Base-by-base conservation (phyloP, 2,888 invertebrate genomes). In the Lathronympha strigana region DNA sequence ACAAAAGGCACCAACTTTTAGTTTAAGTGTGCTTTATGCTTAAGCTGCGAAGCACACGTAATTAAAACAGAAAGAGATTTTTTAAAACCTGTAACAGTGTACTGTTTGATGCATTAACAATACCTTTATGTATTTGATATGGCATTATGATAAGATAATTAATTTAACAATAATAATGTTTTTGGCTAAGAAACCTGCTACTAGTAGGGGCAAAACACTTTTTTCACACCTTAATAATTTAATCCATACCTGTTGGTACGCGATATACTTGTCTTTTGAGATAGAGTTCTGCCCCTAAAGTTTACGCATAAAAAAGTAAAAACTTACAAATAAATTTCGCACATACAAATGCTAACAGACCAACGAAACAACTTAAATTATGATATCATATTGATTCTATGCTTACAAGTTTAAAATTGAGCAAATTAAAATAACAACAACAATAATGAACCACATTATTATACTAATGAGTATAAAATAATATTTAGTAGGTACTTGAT, bases 381-480 rank as follows among this genome's bases (percentile, higher is more conserved):
- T 38, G 82, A 80, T 70, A 76, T 76, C 76, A 83, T 80, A 77
- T 81, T 78, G 78, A 84, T 83, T 79, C 83, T 83, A 90, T 87
- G 78, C 87, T 88, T 87, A 89, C 78, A 79, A 82, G 87, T 86
- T 86, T 82, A 87, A 87, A 87, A 90, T 91, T 91, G 92, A 92
- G 92, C 92, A 92, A 91, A 91, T 90, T 73, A 91, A 86, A 89
- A 88, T 86, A 90, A 90, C 89, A 90, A 76, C 86, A 90, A 90
- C 88, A 90, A 86, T 88, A 85, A 78, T 78, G 78, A 81, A 80
- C 76, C 72, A 82, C 82, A 81, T 81, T 82, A 74, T 80, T 85
- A 84, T 77, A 83, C 74, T 83, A 80, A 85, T 82, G 84, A 88
- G 84, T 88, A 87, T 81, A 85, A 87, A 79, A 76, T 82, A 70